phyloP scores from a whole-genome alignment of 2,113 vertebrate species.

The Meriones unguiculatus region DNA sequence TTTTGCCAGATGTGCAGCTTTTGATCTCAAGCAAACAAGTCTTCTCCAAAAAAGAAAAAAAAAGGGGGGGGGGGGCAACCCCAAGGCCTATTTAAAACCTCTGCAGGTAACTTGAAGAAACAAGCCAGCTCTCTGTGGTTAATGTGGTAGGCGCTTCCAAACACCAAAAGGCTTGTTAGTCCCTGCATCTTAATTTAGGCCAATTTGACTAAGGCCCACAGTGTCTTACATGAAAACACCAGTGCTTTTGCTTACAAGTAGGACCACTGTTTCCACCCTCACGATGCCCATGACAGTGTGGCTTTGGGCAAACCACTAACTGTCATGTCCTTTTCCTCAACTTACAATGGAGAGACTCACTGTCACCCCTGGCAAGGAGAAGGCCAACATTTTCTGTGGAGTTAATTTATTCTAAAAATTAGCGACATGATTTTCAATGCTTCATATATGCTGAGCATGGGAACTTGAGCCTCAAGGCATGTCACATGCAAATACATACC shows the following conservation, averaged over 20 bases:
- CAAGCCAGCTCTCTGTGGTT: slow-evolving; percentile 38
- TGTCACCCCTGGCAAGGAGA: not conserved
- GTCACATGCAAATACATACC: slow-evolving; percentile 23
- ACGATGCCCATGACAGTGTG: slow-evolving; percentile 54
- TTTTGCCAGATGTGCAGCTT: slow-evolving; percentile 34
- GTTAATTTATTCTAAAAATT: slow-evolving; percentile 66
- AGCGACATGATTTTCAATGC: slow-evolving; percentile 51
- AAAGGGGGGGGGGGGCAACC: not conserved
- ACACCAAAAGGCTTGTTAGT: slow-evolving; percentile 58
- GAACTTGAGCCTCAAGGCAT: slow-evolving; percentile 31
- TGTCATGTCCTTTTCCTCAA: slow-evolving; percentile 65
- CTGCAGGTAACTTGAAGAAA: slow-evolving; percentile 53
- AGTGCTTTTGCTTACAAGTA: slow-evolving; percentile 45
- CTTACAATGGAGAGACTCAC: slow-evolving; percentile 48
- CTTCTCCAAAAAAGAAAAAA: not conserved
- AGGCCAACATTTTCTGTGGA: slow-evolving; percentile 65
- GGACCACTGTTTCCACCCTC: slow-evolving; percentile 34
- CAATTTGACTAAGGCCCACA: slow-evolving; percentile 50
- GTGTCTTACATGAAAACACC: slow-evolving; percentile 50
- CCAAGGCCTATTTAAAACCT: slow-evolving; percentile 45
- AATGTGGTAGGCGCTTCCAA: slow-evolving; percentile 10
- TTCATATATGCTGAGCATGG: not conserved
- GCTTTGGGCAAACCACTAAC: slow-evolving; percentile 71
- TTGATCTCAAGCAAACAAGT: slow-evolving; percentile 56
- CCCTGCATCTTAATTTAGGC: slow-evolving; percentile 67